Evolutionary conservation across 2,113 vertebrate species (phyloP).

Genomic region (Phaethornis superciliosus): DNA sequence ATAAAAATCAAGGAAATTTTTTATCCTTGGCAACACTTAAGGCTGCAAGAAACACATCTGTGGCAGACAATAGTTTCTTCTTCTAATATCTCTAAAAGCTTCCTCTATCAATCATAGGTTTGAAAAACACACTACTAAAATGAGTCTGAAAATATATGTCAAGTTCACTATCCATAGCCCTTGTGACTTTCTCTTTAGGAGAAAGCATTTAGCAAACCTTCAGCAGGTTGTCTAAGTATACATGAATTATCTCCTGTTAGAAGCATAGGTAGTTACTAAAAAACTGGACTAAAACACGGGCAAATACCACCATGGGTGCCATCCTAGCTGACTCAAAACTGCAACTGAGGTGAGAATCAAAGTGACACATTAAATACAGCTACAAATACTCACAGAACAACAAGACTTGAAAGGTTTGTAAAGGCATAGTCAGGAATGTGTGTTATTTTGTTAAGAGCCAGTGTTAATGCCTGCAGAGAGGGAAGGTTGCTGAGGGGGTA

Average conservation of each 20-base stretch:
- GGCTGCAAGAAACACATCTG: not conserved
- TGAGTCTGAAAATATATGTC: not conserved
- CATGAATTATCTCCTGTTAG: rapidly evolving
- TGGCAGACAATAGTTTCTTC: not conserved
- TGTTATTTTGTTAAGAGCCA: slow-evolving; percentile 93
- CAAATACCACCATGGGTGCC: not conserved
- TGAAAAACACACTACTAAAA: not conserved
- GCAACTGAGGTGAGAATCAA: not conserved
- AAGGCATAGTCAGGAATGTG: slow-evolving; percentile 93
- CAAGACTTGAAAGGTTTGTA: slow-evolving; percentile 93
- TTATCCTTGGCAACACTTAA: not conserved
- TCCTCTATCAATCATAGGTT: not conserved
- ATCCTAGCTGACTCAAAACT: not conserved
- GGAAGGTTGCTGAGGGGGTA: slow-evolving; percentile 87
- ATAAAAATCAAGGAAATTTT: not conserved
- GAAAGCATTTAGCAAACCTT: not conserved
- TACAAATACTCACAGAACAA: slow-evolving; percentile 89
- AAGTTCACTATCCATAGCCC: not conserved
- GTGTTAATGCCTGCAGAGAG: slow-evolving; percentile 90
- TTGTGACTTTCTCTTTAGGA: not conserved
- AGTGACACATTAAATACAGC: not conserved
- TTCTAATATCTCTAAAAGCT: not conserved
- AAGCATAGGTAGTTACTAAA: not conserved
- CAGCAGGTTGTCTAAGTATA: rapidly evolving
- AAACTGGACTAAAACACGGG: not conserved